Percentiles rank a stretch among this genome's conserved stretches.
Evolutionary conservation across 2,888 invertebrate genomes (phyloP).

Genomic region (Achlya flavicornis): DNA sequence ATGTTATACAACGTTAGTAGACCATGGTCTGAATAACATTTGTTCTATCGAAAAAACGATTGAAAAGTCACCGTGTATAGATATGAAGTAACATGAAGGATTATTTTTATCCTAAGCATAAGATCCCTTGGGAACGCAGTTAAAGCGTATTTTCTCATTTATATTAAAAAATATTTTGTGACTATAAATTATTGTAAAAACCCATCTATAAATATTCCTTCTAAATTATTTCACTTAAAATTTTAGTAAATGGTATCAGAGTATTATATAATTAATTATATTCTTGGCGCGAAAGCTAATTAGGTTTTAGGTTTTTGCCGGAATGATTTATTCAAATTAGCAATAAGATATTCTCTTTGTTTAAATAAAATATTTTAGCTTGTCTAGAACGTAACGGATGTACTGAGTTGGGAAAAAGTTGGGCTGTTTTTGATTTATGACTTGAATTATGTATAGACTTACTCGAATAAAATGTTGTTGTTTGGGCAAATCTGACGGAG

Average conservation of each 20-base stretch:
- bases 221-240: background rate
- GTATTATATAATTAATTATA: constrained; percentile 14
- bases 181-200: too few relatives aligned
- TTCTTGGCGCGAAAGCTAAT: constrained; percentile 15
- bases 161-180: too few relatives aligned
- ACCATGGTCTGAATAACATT: too few relatives aligned
- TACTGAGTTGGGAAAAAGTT: background rate
- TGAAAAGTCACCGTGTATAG: too few relatives aligned
- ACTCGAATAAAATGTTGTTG: background rate
- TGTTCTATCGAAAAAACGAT: too few relatives aligned
- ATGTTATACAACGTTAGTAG: too few relatives aligned
- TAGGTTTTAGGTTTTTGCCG: constrained; percentile 16
- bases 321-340: constrained; percentile 27
- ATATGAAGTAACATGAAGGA: background rate
- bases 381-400: background rate
- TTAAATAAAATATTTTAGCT: constrained; percentile 12
- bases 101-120: background rate
- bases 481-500: background rate
- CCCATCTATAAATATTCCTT: background rate
- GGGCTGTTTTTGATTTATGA: background rate
- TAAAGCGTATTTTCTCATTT: too few relatives aligned
- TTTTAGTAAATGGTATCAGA: background rate
- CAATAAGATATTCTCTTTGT: constrained; percentile 21
- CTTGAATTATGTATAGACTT: background rate
- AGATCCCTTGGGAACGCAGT: too few relatives aligned